phyloP scores from a whole-genome alignment of 2,113 vertebrate species.

The Tor tambroides region DNA sequence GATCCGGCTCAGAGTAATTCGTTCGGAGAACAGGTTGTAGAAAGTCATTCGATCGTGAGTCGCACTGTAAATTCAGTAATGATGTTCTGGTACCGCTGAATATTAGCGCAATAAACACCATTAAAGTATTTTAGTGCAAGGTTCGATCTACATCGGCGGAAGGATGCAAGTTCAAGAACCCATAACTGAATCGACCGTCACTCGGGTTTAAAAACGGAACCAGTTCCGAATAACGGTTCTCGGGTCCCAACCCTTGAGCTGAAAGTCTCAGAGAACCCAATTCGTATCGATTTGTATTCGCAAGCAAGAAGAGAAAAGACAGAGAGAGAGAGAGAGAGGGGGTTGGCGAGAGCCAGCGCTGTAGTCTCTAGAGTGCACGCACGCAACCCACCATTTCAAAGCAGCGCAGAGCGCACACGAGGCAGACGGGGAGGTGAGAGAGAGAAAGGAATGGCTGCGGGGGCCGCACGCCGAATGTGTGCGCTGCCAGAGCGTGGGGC shows the following conservation, averaged over 20 bases:
- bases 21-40: background rate
- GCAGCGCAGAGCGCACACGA: constrained; percentile 5
- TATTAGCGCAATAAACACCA: background rate
- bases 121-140: background rate
- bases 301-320: background rate
- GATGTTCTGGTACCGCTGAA: background rate
- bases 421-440: constrained; percentile 30
- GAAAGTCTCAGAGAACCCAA: constrained; percentile 6
- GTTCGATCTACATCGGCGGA: background rate
- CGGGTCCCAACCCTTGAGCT: too few relatives aligned
- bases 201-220: background rate
- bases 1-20: background rate
- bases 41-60: background rate
- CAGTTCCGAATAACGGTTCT: background rate
- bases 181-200: background rate
- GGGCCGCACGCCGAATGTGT: constrained; percentile 24
- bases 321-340: background rate
- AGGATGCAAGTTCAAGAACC: background rate
- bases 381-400: constrained; percentile 32
- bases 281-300: constrained; percentile 13
- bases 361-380: constrained; percentile 16
- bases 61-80: background rate
- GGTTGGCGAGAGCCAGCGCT: constrained; percentile 4
- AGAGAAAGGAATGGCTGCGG: constrained; percentile 30
- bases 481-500: constrained; percentile 13